These are phyloP conservation scores for Potorous gilbertii DNA, from an alignment of 2,797 vertebrate species.

Conservation along the genomic window DNA sequence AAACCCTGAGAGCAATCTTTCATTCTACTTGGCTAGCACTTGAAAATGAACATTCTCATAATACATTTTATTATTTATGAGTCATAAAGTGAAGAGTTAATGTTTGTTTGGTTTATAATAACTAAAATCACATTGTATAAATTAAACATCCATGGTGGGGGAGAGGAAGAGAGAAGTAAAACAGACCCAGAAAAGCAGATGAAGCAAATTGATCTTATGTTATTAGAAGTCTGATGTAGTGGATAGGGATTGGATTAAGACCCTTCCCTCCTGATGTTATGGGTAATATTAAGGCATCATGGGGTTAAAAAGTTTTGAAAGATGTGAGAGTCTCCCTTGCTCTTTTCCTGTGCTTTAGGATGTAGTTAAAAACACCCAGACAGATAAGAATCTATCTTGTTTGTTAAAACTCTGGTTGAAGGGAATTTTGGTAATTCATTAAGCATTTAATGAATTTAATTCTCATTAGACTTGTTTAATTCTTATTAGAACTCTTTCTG, in stretches of 20 bases:
- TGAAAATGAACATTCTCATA: neutral
- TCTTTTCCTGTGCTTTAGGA: neutral
- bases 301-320: conserved; percentile 21
- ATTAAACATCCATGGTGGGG: conserved; percentile 47
- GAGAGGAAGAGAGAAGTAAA: conserved; percentile 16
- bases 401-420: neutral
- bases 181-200: neutral
- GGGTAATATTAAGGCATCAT: conserved; percentile 28
- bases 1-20: conserved; percentile 21
- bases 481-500: neutral
- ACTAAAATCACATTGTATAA: conserved; percentile 11
- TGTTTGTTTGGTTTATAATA: conserved; percentile 41
- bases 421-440: neutral
- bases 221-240: neutral
- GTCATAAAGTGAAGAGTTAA: conserved; percentile 32
- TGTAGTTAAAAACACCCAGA: neutral
- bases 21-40: neutral
- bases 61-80: conserved; percentile 41
- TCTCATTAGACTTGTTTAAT: neutral
- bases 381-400: neutral
- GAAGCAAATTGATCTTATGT: neutral
- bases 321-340: neutral
- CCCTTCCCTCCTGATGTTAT: neutral
- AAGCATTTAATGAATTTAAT: neutral
- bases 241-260: neutral